Percentiles rank a stretch among this genome's conserved stretches.
Evolutionary conservation across 2,113 vertebrate species (phyloP).

Genomic region (Mormyrus iriodes): DNA sequence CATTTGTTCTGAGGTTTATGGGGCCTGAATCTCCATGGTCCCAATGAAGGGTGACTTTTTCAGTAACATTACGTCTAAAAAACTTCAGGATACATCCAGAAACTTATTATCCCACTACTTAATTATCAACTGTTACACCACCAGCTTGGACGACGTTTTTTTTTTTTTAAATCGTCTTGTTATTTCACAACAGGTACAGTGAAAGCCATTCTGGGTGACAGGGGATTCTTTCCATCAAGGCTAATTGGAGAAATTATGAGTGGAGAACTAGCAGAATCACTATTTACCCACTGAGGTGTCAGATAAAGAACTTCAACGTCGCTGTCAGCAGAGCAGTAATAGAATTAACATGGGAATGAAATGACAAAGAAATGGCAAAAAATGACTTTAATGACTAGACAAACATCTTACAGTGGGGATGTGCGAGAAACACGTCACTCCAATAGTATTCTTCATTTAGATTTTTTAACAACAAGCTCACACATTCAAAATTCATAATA

Average conservation of each 20-base stretch:
- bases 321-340: not conserved
- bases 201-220: constrained; percentile 35
- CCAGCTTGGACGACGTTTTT: not conserved
- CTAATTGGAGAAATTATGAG: constrained; percentile 37
- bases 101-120: not conserved
- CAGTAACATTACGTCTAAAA: not conserved
- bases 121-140: not conserved
- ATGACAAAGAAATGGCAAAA: not conserved
- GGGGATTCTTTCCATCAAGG: constrained; percentile 30
- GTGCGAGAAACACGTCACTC: not conserved
- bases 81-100: not conserved
- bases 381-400: not conserved
- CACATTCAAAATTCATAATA: not conserved
- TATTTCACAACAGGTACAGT: constrained; percentile 25
- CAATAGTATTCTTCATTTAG: not conserved
- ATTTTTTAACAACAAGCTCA: not conserved
- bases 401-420: not conserved
- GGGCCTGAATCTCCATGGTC: not conserved
- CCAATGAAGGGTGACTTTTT: not conserved
- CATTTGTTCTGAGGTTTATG: not conserved
- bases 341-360: not conserved
- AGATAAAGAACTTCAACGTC: not conserved
- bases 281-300: constrained; percentile 2
- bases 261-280: constrained; percentile 17
- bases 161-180: not conserved